A percentile compares a stretch with the other conserved stretches of the same genome.
Conservation (phyloP, 2,888 invertebrate genomes). For the Trissolcus brochymenae region DNA sequence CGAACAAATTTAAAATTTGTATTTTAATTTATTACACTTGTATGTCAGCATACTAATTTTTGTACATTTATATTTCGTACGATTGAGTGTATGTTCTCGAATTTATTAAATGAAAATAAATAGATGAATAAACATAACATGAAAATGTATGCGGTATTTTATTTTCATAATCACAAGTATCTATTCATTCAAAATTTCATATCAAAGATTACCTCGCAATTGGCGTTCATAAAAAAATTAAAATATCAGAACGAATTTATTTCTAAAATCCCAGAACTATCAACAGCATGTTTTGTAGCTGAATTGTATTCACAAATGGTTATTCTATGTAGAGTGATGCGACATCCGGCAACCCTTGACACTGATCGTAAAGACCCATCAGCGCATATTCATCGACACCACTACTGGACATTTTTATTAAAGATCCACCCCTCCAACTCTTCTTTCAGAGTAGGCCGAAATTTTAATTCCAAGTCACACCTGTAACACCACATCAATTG, state of each 20-base stretch:
- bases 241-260: neutral
- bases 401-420: slow-evolving; percentile 28
- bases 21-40: too few species aligned
- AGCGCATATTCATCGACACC: slow-evolving; percentile 52
- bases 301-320: slow-evolving; percentile 52
- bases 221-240: too few species aligned
- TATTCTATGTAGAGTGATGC: slow-evolving; percentile 66
- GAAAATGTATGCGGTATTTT: too few species aligned
- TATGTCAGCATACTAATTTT: too few species aligned
- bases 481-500: neutral
- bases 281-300: slow-evolving; percentile 21
- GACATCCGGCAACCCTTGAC: slow-evolving; percentile 72
- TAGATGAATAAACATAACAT: neutral
- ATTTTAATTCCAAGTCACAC: slow-evolving; percentile 18
- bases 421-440: slow-evolving; percentile 16
- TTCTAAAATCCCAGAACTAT: slow-evolving; percentile 26
- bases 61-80: too few species aligned
- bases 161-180: neutral
- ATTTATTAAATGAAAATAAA: too few species aligned
- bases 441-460: neutral
- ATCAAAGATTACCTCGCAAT: neutral
- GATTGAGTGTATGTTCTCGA: too few species aligned
- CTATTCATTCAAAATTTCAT: neutral
- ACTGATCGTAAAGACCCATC: slow-evolving; percentile 57
- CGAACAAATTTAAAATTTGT: too few species aligned